Evolutionary conservation across 2,113 vertebrate species (phyloP).

Genomic region (Zapornia atra): DNA sequence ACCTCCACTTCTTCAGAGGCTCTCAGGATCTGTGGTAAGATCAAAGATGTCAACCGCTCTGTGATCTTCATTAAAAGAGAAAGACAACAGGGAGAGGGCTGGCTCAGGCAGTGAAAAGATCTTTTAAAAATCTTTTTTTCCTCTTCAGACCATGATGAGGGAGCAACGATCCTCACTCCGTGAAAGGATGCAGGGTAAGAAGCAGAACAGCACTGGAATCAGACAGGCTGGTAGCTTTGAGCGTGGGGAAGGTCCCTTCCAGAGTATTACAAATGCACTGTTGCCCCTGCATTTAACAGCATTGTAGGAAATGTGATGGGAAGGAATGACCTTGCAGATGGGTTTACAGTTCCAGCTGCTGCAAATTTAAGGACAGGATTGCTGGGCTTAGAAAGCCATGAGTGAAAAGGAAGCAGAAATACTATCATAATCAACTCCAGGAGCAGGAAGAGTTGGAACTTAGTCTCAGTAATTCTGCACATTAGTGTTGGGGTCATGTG

Average conservation of each 20-base stretch:
- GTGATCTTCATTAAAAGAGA: conserved; percentile 33
- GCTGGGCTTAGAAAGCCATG: not conserved
- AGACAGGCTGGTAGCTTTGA: not conserved
- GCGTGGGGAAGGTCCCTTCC: not conserved
- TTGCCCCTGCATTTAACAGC: not conserved
- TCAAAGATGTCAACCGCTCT: not conserved
- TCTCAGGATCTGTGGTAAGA: not conserved
- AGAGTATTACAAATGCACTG: not conserved
- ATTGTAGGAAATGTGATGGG: not conserved
- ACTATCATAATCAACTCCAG: not conserved
- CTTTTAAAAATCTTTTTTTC: not conserved
- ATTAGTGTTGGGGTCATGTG: not conserved
- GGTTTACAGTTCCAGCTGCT: not conserved
- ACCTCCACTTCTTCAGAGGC: not conserved
- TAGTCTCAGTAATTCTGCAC: not conserved
- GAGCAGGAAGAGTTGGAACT: not conserved
- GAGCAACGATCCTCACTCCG: not conserved
- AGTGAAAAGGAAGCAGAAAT: not conserved
- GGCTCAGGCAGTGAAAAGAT: not conserved
- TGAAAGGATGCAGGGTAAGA: not conserved
- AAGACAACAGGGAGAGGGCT: not conserved
- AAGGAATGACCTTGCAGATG: not conserved
- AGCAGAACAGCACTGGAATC: not conserved
- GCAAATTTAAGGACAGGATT: not conserved
- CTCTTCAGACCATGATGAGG: not conserved